phyloP scores from a whole-genome alignment of 2,888 invertebrate genomes.

The Trissolcus japonicus region DNA sequence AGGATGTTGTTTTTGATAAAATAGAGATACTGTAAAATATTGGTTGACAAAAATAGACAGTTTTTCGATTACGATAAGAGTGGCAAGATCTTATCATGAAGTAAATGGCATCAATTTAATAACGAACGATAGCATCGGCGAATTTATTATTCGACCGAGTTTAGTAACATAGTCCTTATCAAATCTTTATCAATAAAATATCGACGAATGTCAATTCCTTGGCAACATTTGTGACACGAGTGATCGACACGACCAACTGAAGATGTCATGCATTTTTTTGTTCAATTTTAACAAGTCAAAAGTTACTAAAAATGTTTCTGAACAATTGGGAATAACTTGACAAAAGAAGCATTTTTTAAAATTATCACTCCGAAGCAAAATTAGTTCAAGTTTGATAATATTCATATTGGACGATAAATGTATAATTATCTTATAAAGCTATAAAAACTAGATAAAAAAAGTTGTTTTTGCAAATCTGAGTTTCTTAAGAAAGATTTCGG shows the following conservation, averaged over 20 bases:
- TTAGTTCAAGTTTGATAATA: too few relatives aligned
- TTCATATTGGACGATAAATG: too few relatives aligned
- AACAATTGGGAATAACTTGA: too few relatives aligned
- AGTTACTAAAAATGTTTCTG: too few relatives aligned
- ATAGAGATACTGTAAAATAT: constrained; percentile 24
- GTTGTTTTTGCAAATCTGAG: constrained; percentile 4
- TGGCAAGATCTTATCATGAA: constrained; percentile 49
- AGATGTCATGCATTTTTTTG: constrained; percentile 18
- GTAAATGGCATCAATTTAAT: constrained; percentile 58
- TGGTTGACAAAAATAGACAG: constrained; percentile 52
- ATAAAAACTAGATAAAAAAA: too few relatives aligned
- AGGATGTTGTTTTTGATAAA: constrained; percentile 1
- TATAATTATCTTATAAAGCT: too few relatives aligned
- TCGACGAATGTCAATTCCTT: constrained; percentile 49
- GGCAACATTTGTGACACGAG: constrained; percentile 33
- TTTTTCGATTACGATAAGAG: constrained; percentile 54
- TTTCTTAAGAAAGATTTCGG: too few relatives aligned
- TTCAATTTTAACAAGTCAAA: background rate
- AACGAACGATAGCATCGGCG: constrained; percentile 49
- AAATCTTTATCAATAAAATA: constrained; percentile 54
- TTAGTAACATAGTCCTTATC: constrained; percentile 50
- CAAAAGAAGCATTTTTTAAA: too few relatives aligned
- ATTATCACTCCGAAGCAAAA: too few relatives aligned
- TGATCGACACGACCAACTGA: constrained; percentile 28
- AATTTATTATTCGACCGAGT: constrained; percentile 59